Conservation (phyloP, 2,888 invertebrate genomes). For the Dicycla oo region DNA sequence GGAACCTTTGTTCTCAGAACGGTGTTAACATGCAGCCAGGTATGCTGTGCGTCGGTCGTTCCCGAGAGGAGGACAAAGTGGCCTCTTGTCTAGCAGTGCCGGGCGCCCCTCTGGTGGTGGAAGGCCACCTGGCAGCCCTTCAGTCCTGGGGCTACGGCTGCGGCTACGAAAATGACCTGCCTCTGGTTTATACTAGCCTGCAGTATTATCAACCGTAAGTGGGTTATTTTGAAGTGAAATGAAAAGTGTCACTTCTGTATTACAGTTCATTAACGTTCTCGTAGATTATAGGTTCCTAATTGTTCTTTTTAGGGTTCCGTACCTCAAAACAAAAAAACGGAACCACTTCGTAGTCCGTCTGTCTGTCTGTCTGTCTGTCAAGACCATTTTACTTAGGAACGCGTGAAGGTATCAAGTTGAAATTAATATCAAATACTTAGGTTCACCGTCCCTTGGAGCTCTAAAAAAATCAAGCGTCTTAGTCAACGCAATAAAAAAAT, state of each 20-base stretch:
- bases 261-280: no score
- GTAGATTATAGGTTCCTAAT: background rate
- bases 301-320: background rate
- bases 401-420: no score
- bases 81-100: conserved; percentile 81
- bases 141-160: conserved; percentile 86
- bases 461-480: no score
- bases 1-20: conserved; percentile 65
- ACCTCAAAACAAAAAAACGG: no score
- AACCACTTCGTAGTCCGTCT: no score
- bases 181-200: conserved; percentile 78
- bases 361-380: no score
- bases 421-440: no score
- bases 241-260: background rate
- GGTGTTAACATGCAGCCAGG: conserved; percentile 66
- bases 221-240: background rate
- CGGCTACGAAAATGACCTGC: conserved; percentile 79
- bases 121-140: conserved; percentile 74
- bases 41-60: conserved; percentile 79
- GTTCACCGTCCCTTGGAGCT: no score
- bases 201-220: conserved; percentile 73
- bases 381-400: no score
- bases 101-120: conserved; percentile 80
- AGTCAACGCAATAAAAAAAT: no score
- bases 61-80: conserved; percentile 70